Evolutionary conservation across 2,113 vertebrate species (phyloP).

Genomic region (Pterocles orientalis): DNA sequence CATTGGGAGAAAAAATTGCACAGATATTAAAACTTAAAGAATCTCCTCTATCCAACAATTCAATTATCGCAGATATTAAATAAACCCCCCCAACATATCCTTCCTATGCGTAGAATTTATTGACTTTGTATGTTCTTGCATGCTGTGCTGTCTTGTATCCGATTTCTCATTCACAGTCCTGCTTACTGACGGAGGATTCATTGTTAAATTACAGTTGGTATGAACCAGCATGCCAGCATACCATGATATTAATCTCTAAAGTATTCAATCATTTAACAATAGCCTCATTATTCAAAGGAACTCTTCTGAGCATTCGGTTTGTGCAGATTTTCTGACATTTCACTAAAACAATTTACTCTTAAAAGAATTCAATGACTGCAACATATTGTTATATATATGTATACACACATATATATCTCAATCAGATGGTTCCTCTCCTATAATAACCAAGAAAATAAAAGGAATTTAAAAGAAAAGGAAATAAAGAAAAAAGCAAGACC

Average conservation of each 20-base stretch:
- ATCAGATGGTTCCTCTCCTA: slow-evolving; percentile 21
- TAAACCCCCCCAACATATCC: neutral
- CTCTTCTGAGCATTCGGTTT: neutral
- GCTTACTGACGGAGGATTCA: slow-evolving; percentile 50
- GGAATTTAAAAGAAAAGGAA: neutral
- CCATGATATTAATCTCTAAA: slow-evolving; percentile 65
- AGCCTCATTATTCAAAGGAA: slow-evolving; percentile 59
- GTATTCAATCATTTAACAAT: slow-evolving; percentile 68
- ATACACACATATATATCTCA: neutral
- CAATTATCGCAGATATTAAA: slow-evolving; percentile 14
- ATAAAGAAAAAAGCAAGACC: slow-evolving; percentile 3
- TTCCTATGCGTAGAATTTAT: slow-evolving; percentile 10
- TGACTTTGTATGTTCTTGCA: slow-evolving; percentile 40
- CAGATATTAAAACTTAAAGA: neutral
- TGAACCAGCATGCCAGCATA: slow-evolving; percentile 49
- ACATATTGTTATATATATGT: neutral
- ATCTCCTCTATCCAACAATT: neutral
- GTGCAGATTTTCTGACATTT: slow-evolving; percentile 60
- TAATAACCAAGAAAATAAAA: neutral
- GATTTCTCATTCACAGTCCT: slow-evolving; percentile 14
- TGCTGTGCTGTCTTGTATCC: neutral
- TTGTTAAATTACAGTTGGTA: slow-evolving; percentile 59
- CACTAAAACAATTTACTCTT: slow-evolving; percentile 59
- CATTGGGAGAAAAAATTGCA: slow-evolving; percentile 1
- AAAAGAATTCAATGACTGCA: slow-evolving; percentile 21